Evolutionary conservation across 2,797 vertebrate species (phyloP).

Genomic region (Notoglanidium macrostoma): DNA sequence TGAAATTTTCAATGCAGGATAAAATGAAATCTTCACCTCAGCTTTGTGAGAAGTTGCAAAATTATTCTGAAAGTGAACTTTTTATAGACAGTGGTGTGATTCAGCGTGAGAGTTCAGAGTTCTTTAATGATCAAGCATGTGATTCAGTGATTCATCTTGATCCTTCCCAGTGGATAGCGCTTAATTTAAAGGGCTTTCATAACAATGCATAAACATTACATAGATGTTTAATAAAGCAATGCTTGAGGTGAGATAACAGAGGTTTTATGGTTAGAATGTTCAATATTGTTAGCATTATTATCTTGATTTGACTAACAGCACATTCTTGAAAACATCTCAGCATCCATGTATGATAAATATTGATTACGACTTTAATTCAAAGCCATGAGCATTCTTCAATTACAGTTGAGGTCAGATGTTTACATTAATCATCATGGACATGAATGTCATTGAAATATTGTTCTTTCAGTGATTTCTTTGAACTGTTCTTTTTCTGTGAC

Average conservation of each 20-base stretch:
- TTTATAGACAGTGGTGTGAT: not conserved
- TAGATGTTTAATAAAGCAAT: not conserved
- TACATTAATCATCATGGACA: too few species aligned
- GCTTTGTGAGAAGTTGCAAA: slow-evolving; percentile 16
- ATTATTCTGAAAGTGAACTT: not conserved
- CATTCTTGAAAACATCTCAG: not conserved
- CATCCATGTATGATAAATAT: not conserved
- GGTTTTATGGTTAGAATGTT: not conserved
- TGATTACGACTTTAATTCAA: not conserved
- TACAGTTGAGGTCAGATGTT: not conserved
- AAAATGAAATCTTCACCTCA: slow-evolving; percentile 31
- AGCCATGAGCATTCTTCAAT: not conserved
- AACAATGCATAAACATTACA: not conserved
- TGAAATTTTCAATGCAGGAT: slow-evolving; percentile 14
- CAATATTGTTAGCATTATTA: not conserved
- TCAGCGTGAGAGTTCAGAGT: not conserved
- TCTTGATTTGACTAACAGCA: not conserved
- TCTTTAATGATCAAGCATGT: not conserved
- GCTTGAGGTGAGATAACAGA: not conserved
- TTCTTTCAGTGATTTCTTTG: too few species aligned
- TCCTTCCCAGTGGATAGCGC: too few species aligned
- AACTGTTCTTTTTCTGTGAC: too few species aligned
- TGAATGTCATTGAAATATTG: too few species aligned
- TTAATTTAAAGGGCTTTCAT: not conserved
- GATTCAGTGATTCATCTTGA: not conserved